Conservation (phyloP, 1,140 invertebrate genomes). For the Oryctes rhinoceros region DNA sequence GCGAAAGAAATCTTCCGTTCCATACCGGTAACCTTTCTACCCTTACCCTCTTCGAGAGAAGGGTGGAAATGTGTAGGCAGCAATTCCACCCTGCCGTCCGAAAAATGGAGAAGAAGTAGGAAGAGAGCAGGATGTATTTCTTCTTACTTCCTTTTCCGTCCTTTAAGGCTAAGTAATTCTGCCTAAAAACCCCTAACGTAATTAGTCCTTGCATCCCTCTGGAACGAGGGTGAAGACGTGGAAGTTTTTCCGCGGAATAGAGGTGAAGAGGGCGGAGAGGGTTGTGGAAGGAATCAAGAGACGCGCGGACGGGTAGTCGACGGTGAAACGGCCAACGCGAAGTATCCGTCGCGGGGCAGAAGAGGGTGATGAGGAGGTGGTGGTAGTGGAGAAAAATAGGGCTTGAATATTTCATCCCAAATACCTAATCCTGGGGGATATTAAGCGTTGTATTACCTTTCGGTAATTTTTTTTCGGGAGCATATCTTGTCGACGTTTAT, state of each 20-base stretch:
- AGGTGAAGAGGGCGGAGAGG: background rate
- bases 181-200: conserved; percentile 6
- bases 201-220: background rate
- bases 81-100: too few species aligned
- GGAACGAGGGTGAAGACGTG: background rate
- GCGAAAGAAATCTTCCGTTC: too few species aligned
- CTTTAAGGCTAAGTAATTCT: conserved; percentile 9
- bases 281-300: background rate
- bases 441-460: conserved; percentile 16
- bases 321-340: too few species aligned
- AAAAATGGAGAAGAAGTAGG: background rate
- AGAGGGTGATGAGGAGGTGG: background rate
- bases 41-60: too few species aligned
- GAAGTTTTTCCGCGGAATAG: too few species aligned
- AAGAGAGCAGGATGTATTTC: background rate
- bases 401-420: conserved; percentile 11
- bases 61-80: too few species aligned
- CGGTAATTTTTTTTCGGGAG: too few species aligned
- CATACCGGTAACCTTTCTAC: too few species aligned
- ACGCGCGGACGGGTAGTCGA: background rate
- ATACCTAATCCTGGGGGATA: conserved; percentile 21
- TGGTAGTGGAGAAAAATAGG: background rate
- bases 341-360: background rate
- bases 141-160: background rate
- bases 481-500: too few species aligned